Percentiles rank a stretch among this genome's conserved stretches.
Conservation (phyloP, 2,113 vertebrate species). For the Hippocampus mohnikei region DNA sequence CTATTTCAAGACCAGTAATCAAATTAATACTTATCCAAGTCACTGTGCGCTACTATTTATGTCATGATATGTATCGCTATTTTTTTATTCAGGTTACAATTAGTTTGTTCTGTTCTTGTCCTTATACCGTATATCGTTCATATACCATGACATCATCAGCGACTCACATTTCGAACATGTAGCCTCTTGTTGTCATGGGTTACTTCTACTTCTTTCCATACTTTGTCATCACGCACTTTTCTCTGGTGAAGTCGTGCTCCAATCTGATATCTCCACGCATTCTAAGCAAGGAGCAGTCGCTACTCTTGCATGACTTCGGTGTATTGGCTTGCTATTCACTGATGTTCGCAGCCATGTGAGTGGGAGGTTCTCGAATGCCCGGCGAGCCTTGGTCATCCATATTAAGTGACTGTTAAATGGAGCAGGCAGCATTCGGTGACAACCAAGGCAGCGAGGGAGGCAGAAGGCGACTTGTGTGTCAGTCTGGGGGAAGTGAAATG, state of each 20-base stretch:
- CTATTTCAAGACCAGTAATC: too few relatives aligned
- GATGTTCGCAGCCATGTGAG: constrained; percentile 48
- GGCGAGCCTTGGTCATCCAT: constrained; percentile 62
- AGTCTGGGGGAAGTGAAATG: constrained; percentile 52
- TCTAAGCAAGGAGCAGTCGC: neutral
- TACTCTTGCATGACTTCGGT: constrained; percentile 27
- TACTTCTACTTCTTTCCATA: neutral
- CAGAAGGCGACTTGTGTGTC: constrained; percentile 58
- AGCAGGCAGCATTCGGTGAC: constrained; percentile 53
- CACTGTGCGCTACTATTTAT: too few relatives aligned
- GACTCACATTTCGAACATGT: neutral
- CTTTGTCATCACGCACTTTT: neutral
- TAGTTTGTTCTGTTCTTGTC: too few relatives aligned
- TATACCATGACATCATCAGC: too few relatives aligned
- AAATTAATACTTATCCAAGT: too few relatives aligned
- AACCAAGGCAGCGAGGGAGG: constrained; percentile 53
- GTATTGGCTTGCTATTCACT: constrained; percentile 19
- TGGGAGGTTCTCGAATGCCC: constrained; percentile 61
- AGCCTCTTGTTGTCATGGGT: neutral
- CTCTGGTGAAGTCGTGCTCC: neutral
- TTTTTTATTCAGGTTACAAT: too few relatives aligned
- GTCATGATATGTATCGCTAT: too few relatives aligned
- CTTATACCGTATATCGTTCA: too few relatives aligned
- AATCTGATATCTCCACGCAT: neutral
- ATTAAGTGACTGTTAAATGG: constrained; percentile 67